Evolutionary conservation across 2,888 invertebrate species (phyloP), one percentile per base, ranked within the genome.

Genomic region (Empis stercorea): DNA sequence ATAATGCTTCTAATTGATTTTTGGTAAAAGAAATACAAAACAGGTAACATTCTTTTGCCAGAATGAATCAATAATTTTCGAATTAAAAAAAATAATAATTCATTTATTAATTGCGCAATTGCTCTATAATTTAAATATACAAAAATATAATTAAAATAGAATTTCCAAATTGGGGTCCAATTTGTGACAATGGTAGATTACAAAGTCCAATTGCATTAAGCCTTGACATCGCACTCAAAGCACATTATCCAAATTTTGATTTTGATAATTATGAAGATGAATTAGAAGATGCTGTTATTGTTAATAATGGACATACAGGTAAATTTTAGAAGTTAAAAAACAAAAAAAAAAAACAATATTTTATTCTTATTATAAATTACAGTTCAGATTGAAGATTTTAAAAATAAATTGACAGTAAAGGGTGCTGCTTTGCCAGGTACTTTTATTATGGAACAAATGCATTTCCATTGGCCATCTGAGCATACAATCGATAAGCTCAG

Each of bases 381-480:
- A 66, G 66, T 66, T 48, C 61, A 65, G 56, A 48, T 66, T 1
- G 53, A 53, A 4, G 57, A 60, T 43, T 65, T 66, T 23, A 53
- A 56, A 14, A 51, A 57, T 5, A 55, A 57, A 17, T 48, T 64
- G 54, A 56, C 57, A 6, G 45, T 77, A 0, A 59, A 59, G 4
- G 84, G 82, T 0, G 84, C 82, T 0, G 40, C 16, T 13, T n/a
- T 23, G 14, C 20, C 20, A 38, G 69, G 73, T 30, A 59, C 63
- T 2, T 86, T 79, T 61, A 61, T 75, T 2, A 70, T 87, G 44
- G 80, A 82, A 48, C 84, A 87, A 64, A 69, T 87, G 44, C 87
- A 88, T 61, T 84, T 88, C 65, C 88, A 89, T 61, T 88, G 87
- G 87, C 76, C 80, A 43, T 85, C 88, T 0, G 89, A 91, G 61